Base-by-base conservation (phyloP, 2,113 vertebrate species). In the Hepsetus odoe region DNA sequence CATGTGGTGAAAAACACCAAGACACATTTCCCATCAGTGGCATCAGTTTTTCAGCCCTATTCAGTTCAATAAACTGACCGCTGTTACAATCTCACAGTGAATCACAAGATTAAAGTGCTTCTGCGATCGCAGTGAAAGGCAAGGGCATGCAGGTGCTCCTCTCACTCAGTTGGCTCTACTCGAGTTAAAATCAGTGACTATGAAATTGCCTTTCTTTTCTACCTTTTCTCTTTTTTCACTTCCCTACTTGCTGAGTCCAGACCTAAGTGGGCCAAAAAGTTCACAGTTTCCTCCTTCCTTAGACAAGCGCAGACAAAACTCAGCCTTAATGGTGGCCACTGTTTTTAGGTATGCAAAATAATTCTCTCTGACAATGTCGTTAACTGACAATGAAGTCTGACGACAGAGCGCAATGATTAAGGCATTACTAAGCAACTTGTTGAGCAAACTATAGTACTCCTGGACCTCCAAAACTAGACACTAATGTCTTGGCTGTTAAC, bases 1-100 rank as follows among this genome's bases (percentile, higher is more conserved):
- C 88, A 88, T 89, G 90, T n/a, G 87, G 74, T 87, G 44, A 87
- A 89, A 84, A 68, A 40, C 8, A 75, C 80, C 85, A 58, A 72
- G 49, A 40, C 74, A 12, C 40, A 86, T 66, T 59, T 64, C 74
- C 73, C 86, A 77, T 80, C 74, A 24, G n/a, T 20, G 51, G 24
- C 51, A 55, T 11, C 11, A 24, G 2, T 18, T 20, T 22, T 24
- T 4, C n/a, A n/a, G 24, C 11, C 5, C 51, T 1, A 55, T 49
- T 20, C 14, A 6, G 6, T 20, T 49, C 46, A 59, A 38, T 20
- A 44, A 22, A 33, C 58, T 32, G 58, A 53, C 40, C 28, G 6
- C 44, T 13, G 10, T 38, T 58, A 30, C 11, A 72, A 53, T 13
- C 13, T 89, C 83, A 81, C 80, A 80, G 82, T 77, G 44, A 77